Evolutionary conservation across 2,888 invertebrate species (phyloP).

Genomic region (Ceratothoa steindachneri): DNA sequence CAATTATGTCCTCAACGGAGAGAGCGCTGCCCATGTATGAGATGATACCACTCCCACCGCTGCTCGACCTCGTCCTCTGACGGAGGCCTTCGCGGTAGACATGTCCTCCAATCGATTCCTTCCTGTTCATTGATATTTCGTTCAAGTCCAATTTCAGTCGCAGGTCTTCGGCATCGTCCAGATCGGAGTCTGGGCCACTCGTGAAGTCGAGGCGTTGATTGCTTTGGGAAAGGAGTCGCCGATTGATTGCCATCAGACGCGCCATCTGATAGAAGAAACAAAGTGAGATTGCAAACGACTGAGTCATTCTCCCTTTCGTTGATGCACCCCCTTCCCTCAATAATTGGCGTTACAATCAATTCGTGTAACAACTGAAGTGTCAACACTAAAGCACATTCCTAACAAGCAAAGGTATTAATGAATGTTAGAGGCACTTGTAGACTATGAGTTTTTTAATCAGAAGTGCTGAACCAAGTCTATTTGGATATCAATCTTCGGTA

Average conservation of each 20-base stretch:
- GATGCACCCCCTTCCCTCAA: not conserved
- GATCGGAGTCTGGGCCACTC: conserved; percentile 36
- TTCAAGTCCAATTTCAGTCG: conserved; percentile 29
- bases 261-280: conserved; percentile 26
- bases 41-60: conserved; percentile 8
- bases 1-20: not conserved
- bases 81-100: conserved; percentile 4
- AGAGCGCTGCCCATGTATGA: not conserved
- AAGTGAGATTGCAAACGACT: too few relatives aligned
- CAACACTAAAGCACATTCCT: too few relatives aligned
- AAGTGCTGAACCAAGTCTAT: too few relatives aligned
- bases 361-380: too few relatives aligned
- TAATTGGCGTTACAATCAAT: not conserved
- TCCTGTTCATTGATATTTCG: conserved; percentile 14
- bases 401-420: too few relatives aligned
- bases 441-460: too few relatives aligned
- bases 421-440: too few relatives aligned
- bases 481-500: too few relatives aligned
- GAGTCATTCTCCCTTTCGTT: not conserved
- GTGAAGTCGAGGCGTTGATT: conserved; percentile 33
- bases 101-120: conserved; percentile 27
- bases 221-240: conserved; percentile 27
- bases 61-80: not conserved
- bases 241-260: conserved; percentile 38
- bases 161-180: conserved; percentile 36